Percentiles rank a stretch among this genome's conserved stretches.
phyloP scores from a whole-genome alignment of 64 coral and sea anemone genomes.

The Stylophora pistillata region DNA sequence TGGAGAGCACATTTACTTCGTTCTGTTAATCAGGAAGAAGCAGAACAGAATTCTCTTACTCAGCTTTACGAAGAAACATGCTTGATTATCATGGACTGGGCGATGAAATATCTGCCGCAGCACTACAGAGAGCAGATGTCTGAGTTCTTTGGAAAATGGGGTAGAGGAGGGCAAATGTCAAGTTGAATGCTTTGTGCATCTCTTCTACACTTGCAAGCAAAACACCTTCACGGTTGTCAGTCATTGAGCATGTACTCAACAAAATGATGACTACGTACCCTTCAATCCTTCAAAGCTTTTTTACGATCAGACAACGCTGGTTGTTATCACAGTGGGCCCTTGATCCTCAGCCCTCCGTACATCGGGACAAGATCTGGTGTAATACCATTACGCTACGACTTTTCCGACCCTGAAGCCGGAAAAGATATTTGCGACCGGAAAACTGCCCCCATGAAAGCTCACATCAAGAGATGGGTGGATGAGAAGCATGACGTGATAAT shows the following conservation, averaged over 20 bases:
- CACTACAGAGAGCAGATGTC: slow-evolving; percentile 63
- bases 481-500: slow-evolving; percentile 60
- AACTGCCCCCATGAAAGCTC: slow-evolving; percentile 51
- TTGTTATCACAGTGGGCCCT: slow-evolving; percentile 22
- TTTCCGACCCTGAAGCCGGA: slow-evolving; percentile 51
- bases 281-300: slow-evolving; percentile 30
- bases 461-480: slow-evolving; percentile 60
- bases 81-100: slow-evolving; percentile 30
- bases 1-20: slow-evolving; percentile 50
- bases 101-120: slow-evolving; percentile 49
- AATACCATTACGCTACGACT: slow-evolving; percentile 35
- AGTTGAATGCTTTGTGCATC: slow-evolving; percentile 65
- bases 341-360: slow-evolving; percentile 11
- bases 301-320: slow-evolving; percentile 64
- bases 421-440: slow-evolving; percentile 58
- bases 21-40: slow-evolving; percentile 26
- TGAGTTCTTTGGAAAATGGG: slow-evolving; percentile 72
- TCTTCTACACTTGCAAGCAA: slow-evolving; percentile 50
- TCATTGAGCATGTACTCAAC: slow-evolving; percentile 65
- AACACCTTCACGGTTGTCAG: slow-evolving; percentile 66
- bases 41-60: slow-evolving; percentile 9
- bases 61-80: slow-evolving; percentile 36
- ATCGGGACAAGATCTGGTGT: slow-evolving; percentile 36
- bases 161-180: slow-evolving; percentile 59
- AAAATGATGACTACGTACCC: slow-evolving; percentile 49